A percentile compares a stretch with the other conserved stretches of the same genome.
Evolutionary conservation across 1,140 invertebrate genomes (phyloP).

Genomic region (Tetraneura akinire): DNA sequence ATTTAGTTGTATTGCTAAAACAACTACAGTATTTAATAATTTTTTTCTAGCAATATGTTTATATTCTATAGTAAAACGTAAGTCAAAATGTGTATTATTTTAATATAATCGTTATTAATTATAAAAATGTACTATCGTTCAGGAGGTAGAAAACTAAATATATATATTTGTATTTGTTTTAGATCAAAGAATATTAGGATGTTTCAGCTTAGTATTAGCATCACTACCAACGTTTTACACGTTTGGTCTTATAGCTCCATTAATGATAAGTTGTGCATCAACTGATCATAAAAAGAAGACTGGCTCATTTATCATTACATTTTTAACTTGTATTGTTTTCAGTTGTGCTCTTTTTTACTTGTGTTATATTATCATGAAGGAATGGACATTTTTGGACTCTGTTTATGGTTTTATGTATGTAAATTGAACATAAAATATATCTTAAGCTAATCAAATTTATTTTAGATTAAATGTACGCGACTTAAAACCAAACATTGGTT

Average conservation of each 20-base stretch:
- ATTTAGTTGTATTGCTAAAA: constrained; percentile 85
- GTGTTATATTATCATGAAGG: constrained; percentile 56
- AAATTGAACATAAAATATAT: background rate
- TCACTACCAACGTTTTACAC: constrained; percentile 87
- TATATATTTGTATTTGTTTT: constrained; percentile 55
- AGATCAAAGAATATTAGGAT: constrained; percentile 63
- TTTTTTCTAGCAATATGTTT: constrained; percentile 74
- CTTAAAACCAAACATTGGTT: constrained; percentile 92
- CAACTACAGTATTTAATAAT: constrained; percentile 89
- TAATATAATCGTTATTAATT: too few relatives aligned
- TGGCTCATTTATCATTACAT: constrained; percentile 62
- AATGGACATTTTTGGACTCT: constrained; percentile 73
- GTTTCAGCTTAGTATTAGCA: constrained; percentile 72
- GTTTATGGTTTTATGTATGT: constrained; percentile 85
- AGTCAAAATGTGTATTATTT: constrained; percentile 52
- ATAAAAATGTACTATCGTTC: background rate
- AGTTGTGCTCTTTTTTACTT: constrained; percentile 50
- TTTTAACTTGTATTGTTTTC: constrained; percentile 28
- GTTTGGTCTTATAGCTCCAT: constrained; percentile 78
- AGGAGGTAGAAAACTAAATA: too few relatives aligned
- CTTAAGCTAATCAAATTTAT: constrained; percentile 54
- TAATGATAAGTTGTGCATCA: constrained; percentile 57
- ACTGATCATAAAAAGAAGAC: constrained; percentile 58
- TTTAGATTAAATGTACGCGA: constrained; percentile 83
- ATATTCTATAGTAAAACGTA: constrained; percentile 70